phyloP scores from a whole-genome alignment of 2,113 vertebrate species.

The Anser cygnoides region DNA sequence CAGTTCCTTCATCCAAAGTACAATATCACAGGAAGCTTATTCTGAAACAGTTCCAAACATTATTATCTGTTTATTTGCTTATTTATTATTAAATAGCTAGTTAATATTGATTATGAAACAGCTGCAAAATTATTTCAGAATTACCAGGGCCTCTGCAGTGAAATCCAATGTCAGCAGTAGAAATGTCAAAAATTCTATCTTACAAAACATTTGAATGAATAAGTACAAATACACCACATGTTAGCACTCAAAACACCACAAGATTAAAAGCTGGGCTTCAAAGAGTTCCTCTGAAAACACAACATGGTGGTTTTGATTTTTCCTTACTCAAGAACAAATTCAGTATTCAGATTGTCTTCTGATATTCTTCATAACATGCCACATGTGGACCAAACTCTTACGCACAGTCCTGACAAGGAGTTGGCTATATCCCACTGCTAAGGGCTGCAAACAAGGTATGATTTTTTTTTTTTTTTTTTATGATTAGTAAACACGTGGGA shows the following conservation, averaged over 20 bases:
- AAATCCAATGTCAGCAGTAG: not conserved
- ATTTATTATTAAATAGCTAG: not conserved
- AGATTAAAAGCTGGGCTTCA: slow-evolving; percentile 26
- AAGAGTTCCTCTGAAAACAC: slow-evolving; percentile 10
- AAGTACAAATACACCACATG: not conserved
- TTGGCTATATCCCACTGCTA: not conserved
- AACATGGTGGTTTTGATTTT: not conserved
- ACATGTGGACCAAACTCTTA: not conserved
- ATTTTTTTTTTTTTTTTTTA: not conserved
- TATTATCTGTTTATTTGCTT: not conserved
- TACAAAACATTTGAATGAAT: not conserved
- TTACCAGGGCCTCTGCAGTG: not conserved
- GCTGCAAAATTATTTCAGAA: not conserved
- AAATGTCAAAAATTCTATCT: not conserved
- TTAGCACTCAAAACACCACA: slow-evolving; percentile 11
- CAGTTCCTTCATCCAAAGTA: not conserved
- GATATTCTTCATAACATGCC: not conserved
- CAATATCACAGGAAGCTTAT: not conserved
- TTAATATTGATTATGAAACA: not conserved
- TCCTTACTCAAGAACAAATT: not conserved
- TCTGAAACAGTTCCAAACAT: not conserved
- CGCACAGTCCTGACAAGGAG: not conserved
- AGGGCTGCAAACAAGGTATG: not conserved
- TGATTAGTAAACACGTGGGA: not conserved
- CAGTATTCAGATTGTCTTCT: not conserved